A percentile compares a stretch with the other conserved stretches of the same genome.
phyloP scores from a whole-genome alignment of 1,140 invertebrate species.

The Xylocopa sonorina region DNA sequence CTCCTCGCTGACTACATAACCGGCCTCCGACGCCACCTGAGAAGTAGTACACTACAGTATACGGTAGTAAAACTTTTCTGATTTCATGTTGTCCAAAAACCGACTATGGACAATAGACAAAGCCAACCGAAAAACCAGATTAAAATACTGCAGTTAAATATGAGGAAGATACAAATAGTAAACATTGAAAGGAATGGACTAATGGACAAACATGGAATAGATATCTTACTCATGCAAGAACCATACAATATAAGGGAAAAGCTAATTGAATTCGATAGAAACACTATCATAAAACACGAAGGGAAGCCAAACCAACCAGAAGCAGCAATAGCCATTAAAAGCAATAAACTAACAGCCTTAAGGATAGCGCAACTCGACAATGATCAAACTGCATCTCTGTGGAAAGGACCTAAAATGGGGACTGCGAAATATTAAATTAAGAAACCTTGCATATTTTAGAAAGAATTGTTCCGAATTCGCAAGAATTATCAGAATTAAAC shows the following conservation, averaged over 20 bases:
- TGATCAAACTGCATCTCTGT: background rate
- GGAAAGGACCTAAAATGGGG: background rate
- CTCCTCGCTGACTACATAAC: too few relatives aligned
- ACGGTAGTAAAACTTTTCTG: too few relatives aligned
- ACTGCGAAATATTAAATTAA: too few relatives aligned
- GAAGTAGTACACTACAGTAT: too few relatives aligned
- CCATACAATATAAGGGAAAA: background rate
- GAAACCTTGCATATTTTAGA: too few relatives aligned
- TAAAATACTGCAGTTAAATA: background rate
- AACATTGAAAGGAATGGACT: background rate
- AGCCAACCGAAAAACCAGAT: background rate
- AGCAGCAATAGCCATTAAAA: background rate
- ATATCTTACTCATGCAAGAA: slow-evolving; percentile 6
- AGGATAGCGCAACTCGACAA: background rate
- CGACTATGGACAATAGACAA: background rate
- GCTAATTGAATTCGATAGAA: background rate
- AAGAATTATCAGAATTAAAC: too few relatives aligned
- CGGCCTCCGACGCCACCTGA: too few relatives aligned
- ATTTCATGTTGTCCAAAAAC: too few relatives aligned
- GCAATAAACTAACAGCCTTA: background rate
- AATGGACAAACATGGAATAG: background rate
- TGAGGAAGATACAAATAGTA: background rate
- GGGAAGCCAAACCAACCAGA: background rate
- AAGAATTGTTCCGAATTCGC: too few relatives aligned
- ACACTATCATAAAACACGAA: background rate